Base-by-base conservation (phyloP, 2,888 invertebrate genomes). In the Dromius quadrimaculatus region DNA sequence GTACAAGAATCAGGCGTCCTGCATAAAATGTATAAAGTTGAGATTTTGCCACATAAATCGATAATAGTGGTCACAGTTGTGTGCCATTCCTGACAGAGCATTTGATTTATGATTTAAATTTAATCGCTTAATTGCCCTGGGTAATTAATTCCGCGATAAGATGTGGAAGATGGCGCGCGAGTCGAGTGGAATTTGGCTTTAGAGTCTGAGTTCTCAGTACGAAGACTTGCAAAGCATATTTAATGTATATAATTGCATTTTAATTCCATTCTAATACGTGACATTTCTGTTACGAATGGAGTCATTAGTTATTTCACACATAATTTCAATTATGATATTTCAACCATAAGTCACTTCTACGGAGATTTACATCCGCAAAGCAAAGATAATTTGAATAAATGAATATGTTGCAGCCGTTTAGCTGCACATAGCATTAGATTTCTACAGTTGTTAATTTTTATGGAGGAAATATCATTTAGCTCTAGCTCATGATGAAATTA, bases 101-200 rank as follows among this genome's bases (percentile, higher is more conserved):
- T 34, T 50, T 71, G 71, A 71, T 71, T 71, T 71, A 71, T 68
- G 64, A n/a, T 62, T 61, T 54, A 71, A 71, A 71, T 68, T 71
- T 71, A 71, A 71, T 71, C 71, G 66, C 61, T 68, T 71, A 71
- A 71, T 71, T 71, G 71, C 61, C 68, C 41, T 34, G 36, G 20
- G 64, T 64, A 64, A 64, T 64, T 64, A 64, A 64, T 64, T 50
- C 64, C 15, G 34, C 50, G 64, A 64, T 64, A 64, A 64, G 64
- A 64, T 64, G 64, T 47, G 34, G 64, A 64, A 64, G 64, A 64
- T 64, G 64, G 64, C 22, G 8, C 19, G n/a, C n/a, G n/a, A n/a
- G n/a, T n/a, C n/a, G 34, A 17, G 50, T 64, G 64, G 34, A 32
- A 47, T 45, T 64, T 64, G 38, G 50, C 64, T 64, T 45, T 43